phyloP scores from a whole-genome alignment of 2,113 vertebrate species.

The Gopherus flavomarginatus region DNA sequence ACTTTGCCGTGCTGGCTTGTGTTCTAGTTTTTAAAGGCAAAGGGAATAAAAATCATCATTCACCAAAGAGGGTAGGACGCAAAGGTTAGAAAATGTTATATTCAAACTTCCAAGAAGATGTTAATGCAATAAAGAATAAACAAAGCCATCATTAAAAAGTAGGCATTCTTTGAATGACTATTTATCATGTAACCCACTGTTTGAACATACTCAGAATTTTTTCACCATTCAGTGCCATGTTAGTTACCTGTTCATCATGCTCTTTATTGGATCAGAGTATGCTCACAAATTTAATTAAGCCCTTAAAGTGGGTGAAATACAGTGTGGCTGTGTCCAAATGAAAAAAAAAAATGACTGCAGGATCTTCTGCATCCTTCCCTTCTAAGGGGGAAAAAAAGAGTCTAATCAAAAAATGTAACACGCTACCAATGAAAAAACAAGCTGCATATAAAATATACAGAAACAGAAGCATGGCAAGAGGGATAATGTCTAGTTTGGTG shows the following conservation, averaged over 20 bases:
- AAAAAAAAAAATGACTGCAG: rapidly evolving
- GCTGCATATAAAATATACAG: background rate
- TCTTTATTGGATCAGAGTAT: rapidly evolving
- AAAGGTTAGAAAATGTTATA: background rate
- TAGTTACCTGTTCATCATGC: background rate
- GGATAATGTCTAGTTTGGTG: background rate
- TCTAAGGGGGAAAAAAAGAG: background rate
- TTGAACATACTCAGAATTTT: background rate
- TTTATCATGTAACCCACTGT: background rate
- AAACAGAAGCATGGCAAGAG: background rate
- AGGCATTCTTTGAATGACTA: background rate
- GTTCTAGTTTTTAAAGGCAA: background rate
- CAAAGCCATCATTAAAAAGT: background rate
- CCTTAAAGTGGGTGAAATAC: background rate
- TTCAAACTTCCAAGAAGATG: background rate
- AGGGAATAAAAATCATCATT: background rate
- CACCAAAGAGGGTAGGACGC: constrained; percentile 22
- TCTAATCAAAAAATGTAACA: background rate
- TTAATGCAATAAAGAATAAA: constrained; percentile 5
- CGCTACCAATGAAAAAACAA: rapidly evolving
- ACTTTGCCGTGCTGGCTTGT: background rate
- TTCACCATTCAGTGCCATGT: background rate
- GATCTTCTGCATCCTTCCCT: background rate
- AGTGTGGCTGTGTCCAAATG: background rate
- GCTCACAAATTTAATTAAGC: background rate